phyloP scores from a whole-genome alignment of 2,797 vertebrate genomes.

The Anabas testudineus region DNA sequence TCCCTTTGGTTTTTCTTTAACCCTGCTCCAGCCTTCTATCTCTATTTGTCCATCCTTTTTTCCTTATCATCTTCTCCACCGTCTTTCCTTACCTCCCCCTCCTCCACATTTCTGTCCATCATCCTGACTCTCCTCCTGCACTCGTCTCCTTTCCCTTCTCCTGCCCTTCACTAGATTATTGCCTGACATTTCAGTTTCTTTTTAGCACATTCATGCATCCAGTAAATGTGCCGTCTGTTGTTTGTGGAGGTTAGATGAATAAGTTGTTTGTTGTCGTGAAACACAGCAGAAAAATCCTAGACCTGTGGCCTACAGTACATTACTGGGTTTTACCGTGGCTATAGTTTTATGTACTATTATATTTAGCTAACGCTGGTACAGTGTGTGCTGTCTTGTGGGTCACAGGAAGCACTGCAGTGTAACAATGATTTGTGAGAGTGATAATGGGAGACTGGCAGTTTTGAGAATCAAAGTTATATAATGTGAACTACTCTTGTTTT shows the following conservation, averaged over 20 bases:
- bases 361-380: background rate
- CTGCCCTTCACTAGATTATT: background rate
- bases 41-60: background rate
- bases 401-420: constrained; percentile 1
- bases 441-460: background rate
- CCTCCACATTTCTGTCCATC: background rate
- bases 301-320: background rate
- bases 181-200: constrained; percentile 8
- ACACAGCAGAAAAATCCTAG: constrained; percentile 1
- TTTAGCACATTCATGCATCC: constrained; percentile 1
- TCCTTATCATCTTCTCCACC: background rate
- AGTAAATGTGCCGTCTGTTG: constrained; percentile 14
- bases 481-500: background rate
- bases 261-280: constrained; percentile 22
- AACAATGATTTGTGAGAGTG: background rate
- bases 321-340: background rate
- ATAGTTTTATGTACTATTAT: background rate
- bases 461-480: background rate
- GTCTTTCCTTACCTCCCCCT: background rate
- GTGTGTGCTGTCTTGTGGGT: background rate
- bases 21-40: background rate
- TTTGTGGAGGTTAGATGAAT: background rate
- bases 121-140: background rate
- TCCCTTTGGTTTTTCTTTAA: background rate
- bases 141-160: background rate